These are phyloP conservation scores for Tachycineta bicolor DNA, from an alignment of 2,113 vertebrate genomes.

Conservation along the genomic window DNA sequence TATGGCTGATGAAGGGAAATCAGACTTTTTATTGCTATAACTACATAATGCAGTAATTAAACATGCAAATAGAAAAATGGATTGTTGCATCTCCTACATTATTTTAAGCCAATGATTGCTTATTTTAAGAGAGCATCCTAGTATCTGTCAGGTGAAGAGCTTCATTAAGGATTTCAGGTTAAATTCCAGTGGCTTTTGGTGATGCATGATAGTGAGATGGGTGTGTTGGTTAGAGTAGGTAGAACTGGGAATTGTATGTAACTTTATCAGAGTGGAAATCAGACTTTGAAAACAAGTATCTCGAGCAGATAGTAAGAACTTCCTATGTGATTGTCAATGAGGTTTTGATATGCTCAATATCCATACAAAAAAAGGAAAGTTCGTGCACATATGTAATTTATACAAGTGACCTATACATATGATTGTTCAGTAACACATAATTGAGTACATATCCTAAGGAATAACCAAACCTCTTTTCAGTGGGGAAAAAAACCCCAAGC, in stretches of 20 bases:
- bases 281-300: not conserved
- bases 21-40: not conserved
- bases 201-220: not conserved
- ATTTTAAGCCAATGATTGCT: not conserved
- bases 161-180: not conserved
- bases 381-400: fast-evolving
- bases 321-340: not conserved
- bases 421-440: not conserved
- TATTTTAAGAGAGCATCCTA: not conserved
- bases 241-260: not conserved
- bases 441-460: not conserved
- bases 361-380: not conserved
- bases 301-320: not conserved
- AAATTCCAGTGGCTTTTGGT: not conserved
- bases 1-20: conserved; percentile 6
- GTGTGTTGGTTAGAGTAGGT: not conserved
- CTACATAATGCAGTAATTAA: not conserved
- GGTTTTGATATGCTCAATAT: not conserved
- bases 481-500: fast-evolving
- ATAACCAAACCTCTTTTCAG: not conserved
- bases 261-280: not conserved
- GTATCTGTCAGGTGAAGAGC: not conserved
- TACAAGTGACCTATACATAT: not conserved
- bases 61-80: not conserved
- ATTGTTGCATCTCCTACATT: not conserved